Percentiles rank a stretch among this genome's conserved stretches.
These are phyloP conservation scores for Vulpes ferrilata DNA, from an alignment of 2,113 vertebrate species.

Conservation along the genomic window DNA sequence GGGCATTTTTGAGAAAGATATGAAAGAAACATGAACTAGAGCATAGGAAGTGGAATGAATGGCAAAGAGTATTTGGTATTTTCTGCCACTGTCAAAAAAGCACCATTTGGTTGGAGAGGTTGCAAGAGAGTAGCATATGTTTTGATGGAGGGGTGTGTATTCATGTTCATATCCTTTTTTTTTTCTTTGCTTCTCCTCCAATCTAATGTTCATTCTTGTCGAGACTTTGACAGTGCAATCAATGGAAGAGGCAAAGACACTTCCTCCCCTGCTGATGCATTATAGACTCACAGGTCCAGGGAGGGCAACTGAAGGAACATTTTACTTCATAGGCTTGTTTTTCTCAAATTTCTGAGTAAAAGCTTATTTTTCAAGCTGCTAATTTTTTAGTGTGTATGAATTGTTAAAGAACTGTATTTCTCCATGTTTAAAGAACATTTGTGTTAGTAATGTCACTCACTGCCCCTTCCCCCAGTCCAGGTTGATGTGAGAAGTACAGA, in stretches of 20 bases:
- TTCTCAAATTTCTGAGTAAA: not conserved
- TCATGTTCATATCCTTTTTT: not conserved
- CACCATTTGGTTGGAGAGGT: not conserved
- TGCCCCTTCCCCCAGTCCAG: not conserved
- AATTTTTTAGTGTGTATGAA: not conserved
- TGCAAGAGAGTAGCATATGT: conserved; percentile 75
- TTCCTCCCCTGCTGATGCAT: not conserved
- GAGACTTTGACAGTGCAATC: not conserved
- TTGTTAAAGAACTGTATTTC: conserved; percentile 24
- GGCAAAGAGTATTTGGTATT: conserved; percentile 81
- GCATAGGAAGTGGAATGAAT: conserved; percentile 83
- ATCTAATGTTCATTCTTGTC: not conserved
- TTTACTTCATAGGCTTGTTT: not conserved
- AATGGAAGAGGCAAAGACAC: not conserved
- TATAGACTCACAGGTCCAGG: not conserved
- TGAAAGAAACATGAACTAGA: conserved; percentile 83
- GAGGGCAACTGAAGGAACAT: not conserved
- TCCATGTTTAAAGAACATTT: not conserved
- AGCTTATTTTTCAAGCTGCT: not conserved
- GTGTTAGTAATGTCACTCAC: not conserved
- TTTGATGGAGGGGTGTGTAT: not conserved
- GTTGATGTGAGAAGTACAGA: not conserved
- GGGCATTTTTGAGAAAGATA: conserved; percentile 74
- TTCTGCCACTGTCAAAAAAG: conserved; percentile 76
- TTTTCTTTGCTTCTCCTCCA: not conserved